phyloP scores from a whole-genome alignment of 1,140 invertebrate species.

The Chironomus tepperi region DNA sequence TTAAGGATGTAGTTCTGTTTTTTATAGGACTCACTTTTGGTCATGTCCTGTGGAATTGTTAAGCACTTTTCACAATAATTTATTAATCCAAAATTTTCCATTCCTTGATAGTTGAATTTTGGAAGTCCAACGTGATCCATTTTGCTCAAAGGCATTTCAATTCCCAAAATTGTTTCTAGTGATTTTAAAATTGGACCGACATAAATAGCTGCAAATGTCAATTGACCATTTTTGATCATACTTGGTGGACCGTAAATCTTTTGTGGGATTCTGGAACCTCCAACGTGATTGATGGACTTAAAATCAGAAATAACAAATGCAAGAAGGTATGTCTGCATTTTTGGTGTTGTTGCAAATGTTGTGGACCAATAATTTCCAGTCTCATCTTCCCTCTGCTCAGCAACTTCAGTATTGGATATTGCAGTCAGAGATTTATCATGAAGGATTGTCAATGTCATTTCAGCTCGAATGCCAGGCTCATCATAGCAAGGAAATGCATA shows the following conservation, averaged over 20 bases:
- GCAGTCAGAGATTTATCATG: not conserved
- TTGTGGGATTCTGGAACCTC: not conserved
- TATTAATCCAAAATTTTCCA: slow-evolving; percentile 95
- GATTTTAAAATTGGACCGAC: slow-evolving; percentile 62
- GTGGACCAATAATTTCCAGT: not conserved
- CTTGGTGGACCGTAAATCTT: not conserved
- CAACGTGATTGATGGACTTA: not conserved
- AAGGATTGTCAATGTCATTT: not conserved
- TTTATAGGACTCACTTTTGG: slow-evolving; percentile 29
- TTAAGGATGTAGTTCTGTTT: slow-evolving; percentile 27
- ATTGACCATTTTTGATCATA: not conserved
- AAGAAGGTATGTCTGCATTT: slow-evolving; percentile 64
- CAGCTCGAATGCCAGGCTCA: slow-evolving; percentile 65
- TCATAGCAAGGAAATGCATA: slow-evolving; percentile 55
- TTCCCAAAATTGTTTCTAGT: slow-evolving; percentile 72
- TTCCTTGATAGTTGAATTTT: slow-evolving; percentile 80
- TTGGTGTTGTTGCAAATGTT: slow-evolving; percentile 40
- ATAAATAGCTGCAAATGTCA: slow-evolving; percentile 44
- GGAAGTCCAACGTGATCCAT: slow-evolving; percentile 84
- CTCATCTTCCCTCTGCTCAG: not conserved
- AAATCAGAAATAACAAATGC: slow-evolving; percentile 63
- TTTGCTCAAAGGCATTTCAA: slow-evolving; percentile 64
- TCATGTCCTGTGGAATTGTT: slow-evolving; percentile 28
- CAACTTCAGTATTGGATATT: not conserved
- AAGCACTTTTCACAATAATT: slow-evolving; percentile 66